These are phyloP conservation scores for Graphium colonna DNA, from an alignment of 2,888 invertebrate genomes.

Conservation along the genomic window DNA sequence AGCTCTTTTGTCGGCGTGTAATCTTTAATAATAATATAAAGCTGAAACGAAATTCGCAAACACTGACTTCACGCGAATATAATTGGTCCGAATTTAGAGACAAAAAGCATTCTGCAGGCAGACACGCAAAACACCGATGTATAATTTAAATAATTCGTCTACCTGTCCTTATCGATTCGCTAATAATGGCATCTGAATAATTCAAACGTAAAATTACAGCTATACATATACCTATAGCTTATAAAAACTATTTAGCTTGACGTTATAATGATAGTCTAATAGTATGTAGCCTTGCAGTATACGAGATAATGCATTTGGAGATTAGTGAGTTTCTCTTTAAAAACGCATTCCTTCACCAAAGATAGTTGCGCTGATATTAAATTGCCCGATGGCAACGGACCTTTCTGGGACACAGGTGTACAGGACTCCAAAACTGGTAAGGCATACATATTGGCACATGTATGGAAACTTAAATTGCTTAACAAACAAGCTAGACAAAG, in stretches of 20 bases:
- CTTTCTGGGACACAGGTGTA: constrained; percentile 46
- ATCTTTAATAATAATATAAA: neutral
- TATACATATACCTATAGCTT: constrained; percentile 38
- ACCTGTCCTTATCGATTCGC: constrained; percentile 55
- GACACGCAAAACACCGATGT: constrained; percentile 55
- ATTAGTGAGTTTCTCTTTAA: constrained; percentile 13
- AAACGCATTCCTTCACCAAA: constrained; percentile 22
- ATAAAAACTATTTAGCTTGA: constrained; percentile 8
- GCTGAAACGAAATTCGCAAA: constrained; percentile 11
- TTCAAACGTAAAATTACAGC: constrained; percentile 42
- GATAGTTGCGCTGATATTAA: constrained; percentile 24
- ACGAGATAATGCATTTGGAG: constrained; percentile 1
- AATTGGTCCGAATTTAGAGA: constrained; percentile 61
- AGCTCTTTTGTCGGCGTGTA: neutral
- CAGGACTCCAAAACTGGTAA: constrained; percentile 34
- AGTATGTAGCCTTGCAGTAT: neutral
- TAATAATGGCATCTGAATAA: constrained; percentile 57
- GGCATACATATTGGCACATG: too few species aligned
- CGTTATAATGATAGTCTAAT: neutral
- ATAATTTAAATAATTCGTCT: constrained; percentile 68
- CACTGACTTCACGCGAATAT: constrained; percentile 65
- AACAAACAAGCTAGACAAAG: too few species aligned
- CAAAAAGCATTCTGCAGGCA: constrained; percentile 67
- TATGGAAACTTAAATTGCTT: too few species aligned
- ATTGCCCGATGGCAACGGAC: constrained; percentile 26